Base-by-base conservation (phyloP, 2,888 invertebrate genomes). In the Spilarctia lutea region DNA sequence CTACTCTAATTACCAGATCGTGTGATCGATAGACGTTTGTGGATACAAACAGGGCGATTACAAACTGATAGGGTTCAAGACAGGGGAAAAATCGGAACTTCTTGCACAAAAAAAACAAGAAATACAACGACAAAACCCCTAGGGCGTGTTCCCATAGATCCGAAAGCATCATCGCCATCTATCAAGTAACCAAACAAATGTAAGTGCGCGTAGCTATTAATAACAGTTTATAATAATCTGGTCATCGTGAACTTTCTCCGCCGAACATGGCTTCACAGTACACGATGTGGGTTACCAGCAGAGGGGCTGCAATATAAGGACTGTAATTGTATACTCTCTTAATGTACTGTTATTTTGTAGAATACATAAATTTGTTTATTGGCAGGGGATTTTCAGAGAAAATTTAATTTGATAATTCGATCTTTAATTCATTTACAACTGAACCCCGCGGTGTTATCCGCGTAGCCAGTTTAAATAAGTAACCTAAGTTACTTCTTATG, bases 221-320 rank as follows among this genome's bases (percentile, higher is more conserved):
- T 89, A 90, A 88, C 86, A 89, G 90, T 90, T 89, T 89, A 87
- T 85, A 83, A 86, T 81, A 90, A 87, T 88, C 86, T 88, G 81
- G 83, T 82, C 71, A 71, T 71, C 45, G 71, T 79, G 73, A 71
- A 85, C 87, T 90, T 89, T 89, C 89, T 85, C 88, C 60, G 30
- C 78, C 80, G 48, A 85, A 84, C 79, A 83, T 75, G 84, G 80
- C 75, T 75, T 75, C 79, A 81, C 77, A 75, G 75, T 75, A 76
- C 78, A 75, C 76, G 68, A 86, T 83, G 81, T 80, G 70, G 76
- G 74, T 72, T 77, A 75, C 45, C 65, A 75, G 72, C 76, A 76
- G 79, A 83, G 67, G 56, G 68, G 74, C 73, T 77, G 76, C 83
- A 72, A 73, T 83, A 83, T 79, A 79, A 76, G 84, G 85, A 75